Evolutionary conservation across 2,888 invertebrate genomes (phyloP).

Genomic region (Ochlodes sylvanus): DNA sequence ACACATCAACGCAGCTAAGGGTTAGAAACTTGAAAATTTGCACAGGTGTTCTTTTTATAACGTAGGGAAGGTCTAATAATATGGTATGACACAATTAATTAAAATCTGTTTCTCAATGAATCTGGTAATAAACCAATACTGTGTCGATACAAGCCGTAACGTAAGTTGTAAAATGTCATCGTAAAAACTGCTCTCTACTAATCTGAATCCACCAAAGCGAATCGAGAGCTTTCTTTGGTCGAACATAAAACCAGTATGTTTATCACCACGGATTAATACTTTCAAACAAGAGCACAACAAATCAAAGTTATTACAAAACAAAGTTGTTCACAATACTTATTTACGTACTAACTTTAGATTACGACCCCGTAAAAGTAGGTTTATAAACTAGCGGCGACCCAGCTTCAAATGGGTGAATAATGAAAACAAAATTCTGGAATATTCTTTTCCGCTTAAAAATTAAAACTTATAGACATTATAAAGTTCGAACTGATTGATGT

Average conservation of each 20-base stretch:
- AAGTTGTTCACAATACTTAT: constrained; percentile 18
- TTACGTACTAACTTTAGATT: constrained; percentile 3
- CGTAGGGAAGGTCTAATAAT: too few relatives aligned
- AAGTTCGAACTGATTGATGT: too few relatives aligned
- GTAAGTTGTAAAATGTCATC: constrained; percentile 11
- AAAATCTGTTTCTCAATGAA: not conserved
- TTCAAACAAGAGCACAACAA: constrained; percentile 19
- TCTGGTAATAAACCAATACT: not conserved
- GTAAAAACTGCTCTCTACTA: constrained; percentile 15
- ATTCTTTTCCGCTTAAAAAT: too few relatives aligned
- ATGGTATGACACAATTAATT: too few relatives aligned
- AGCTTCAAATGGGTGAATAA: too few relatives aligned
- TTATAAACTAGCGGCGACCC: not conserved
- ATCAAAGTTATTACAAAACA: constrained; percentile 6
- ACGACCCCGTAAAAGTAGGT: not conserved
- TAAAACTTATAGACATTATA: too few relatives aligned
- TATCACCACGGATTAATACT: constrained; percentile 14
- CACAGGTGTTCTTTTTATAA: too few relatives aligned
- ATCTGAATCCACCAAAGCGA: constrained; percentile 6
- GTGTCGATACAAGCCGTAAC: not conserved
- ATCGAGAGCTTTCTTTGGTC: constrained; percentile 14
- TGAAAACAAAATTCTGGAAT: too few relatives aligned
- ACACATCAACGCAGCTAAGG: too few relatives aligned
- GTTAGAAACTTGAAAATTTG: too few relatives aligned
- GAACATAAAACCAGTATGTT: constrained; percentile 20